Conservation (phyloP, 2,888 invertebrate species). For the Crossocerus cetratus region DNA sequence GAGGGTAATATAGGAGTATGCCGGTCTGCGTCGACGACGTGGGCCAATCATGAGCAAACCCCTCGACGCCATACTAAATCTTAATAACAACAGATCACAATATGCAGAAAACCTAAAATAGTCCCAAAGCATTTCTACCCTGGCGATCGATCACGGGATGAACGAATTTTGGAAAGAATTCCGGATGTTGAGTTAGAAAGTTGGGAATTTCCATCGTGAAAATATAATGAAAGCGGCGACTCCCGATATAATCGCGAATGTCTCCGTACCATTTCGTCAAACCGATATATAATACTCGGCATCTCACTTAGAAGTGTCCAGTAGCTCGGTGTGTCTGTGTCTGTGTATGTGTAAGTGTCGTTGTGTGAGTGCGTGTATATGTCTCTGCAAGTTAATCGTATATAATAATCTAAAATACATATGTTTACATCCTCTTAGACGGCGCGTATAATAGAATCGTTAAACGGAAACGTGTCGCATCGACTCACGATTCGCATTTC, state of each 20-base stretch:
- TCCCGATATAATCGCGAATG: conserved; percentile 38
- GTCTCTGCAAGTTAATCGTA: conserved; percentile 66
- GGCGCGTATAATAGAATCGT: conserved; percentile 67
- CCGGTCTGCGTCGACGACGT: too few relatives aligned
- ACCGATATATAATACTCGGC: conserved; percentile 23
- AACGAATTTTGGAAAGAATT: not conserved
- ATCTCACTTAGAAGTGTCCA: too few relatives aligned
- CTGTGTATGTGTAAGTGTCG: conserved; percentile 35
- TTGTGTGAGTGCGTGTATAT: conserved; percentile 36
- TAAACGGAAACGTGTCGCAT: conserved; percentile 58
- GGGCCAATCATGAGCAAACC: too few relatives aligned
- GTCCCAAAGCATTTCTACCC: too few relatives aligned
- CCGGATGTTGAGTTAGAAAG: not conserved
- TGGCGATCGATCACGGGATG: not conserved
- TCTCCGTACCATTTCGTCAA: conserved; percentile 54
- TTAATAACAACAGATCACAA: too few relatives aligned
- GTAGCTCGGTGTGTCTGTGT: conserved; percentile 15
- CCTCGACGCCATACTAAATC: too few relatives aligned
- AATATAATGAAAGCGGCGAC: not conserved
- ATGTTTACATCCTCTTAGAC: conserved; percentile 75
- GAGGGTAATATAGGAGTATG: too few relatives aligned
- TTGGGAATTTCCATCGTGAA: not conserved
- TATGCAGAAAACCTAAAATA: too few relatives aligned
- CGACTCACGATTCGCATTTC: conserved; percentile 35
- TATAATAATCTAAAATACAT: conserved; percentile 75